Evolutionary conservation across 2,113 vertebrate genomes (phyloP).

Genomic region (Rhabdomys dilectus): DNA sequence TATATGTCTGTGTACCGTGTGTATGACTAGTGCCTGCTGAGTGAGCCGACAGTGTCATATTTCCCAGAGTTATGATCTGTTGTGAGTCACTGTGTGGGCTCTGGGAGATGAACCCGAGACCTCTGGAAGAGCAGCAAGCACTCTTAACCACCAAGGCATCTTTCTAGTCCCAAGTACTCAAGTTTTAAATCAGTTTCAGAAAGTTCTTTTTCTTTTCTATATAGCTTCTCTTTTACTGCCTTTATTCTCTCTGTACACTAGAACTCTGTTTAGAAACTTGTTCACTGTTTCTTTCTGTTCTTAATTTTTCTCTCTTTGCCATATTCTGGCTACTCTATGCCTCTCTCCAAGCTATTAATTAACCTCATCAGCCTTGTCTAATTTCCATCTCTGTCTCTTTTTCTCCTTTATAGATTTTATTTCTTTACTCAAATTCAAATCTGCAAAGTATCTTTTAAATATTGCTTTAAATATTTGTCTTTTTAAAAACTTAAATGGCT

Average conservation of each 20-base stretch:
- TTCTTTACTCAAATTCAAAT: neutral
- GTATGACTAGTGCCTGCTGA: neutral
- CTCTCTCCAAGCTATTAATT: neutral
- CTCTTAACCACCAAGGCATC: neutral
- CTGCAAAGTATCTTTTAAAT: neutral
- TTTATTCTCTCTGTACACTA: neutral
- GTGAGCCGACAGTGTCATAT: neutral
- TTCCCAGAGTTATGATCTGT: too few species aligned
- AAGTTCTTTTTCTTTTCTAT: neutral
- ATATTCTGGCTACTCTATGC: neutral
- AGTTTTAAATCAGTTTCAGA: neutral
- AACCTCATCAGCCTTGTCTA: neutral
- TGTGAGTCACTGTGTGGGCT: neutral
- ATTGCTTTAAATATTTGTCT: neutral
- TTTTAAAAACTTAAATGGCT: neutral
- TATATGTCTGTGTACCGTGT: neutral
- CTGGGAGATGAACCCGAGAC: neutral
- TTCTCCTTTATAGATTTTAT: neutral
- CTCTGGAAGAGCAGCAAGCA: neutral
- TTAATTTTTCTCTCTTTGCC: neutral
- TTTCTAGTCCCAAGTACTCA: neutral
- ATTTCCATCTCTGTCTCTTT: neutral
- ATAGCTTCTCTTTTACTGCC: neutral
- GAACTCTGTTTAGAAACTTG: neutral
- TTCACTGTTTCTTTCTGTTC: neutral